Evolutionary conservation across 1,140 invertebrate species (phyloP).

Genomic region (Tyrophagus putrescentiae): DNA sequence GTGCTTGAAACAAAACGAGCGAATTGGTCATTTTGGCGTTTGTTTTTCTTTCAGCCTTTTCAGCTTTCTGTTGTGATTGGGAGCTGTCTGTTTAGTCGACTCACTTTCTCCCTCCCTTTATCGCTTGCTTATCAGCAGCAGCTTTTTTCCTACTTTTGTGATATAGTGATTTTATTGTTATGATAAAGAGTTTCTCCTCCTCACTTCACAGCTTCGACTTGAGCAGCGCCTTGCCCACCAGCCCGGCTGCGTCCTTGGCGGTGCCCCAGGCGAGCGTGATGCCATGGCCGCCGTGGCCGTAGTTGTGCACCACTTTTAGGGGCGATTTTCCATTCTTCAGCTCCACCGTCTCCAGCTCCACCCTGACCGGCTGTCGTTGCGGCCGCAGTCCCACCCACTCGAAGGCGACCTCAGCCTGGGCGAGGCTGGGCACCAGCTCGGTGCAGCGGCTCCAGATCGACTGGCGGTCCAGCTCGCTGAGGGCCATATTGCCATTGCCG

Average conservation of each 20-base stretch:
- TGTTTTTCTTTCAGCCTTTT: no score
- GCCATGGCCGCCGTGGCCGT: slow-evolving; percentile 81
- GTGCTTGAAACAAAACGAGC: no score
- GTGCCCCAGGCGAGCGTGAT: slow-evolving; percentile 73
- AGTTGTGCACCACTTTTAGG: slow-evolving; percentile 62
- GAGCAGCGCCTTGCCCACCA: slow-evolving; percentile 35
- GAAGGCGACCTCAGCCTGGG: slow-evolving; percentile 36
- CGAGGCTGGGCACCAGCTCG: slow-evolving; percentile 50
- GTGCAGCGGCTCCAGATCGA: slow-evolving; percentile 57
- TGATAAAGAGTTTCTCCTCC: no score
- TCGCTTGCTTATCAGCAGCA: neutral
- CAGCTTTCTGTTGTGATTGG: no score
- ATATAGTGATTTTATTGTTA: no score
- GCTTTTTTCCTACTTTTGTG: neutral
- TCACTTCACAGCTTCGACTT: slow-evolving; percentile 3
- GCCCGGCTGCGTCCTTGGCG: slow-evolving; percentile 50
- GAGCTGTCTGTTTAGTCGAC: no score
- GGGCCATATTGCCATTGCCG: slow-evolving; percentile 52
- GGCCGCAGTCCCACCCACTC: slow-evolving; percentile 62
- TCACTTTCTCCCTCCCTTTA: no score
- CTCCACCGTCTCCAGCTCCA: slow-evolving; percentile 40
- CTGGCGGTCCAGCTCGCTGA: slow-evolving; percentile 52
- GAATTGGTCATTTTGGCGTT: neutral
- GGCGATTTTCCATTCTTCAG: neutral
- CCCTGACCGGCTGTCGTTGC: slow-evolving; percentile 53